Evolutionary conservation across 1,140 invertebrate species (phyloP), one percentile per base, ranked within the genome.

Genomic region (Drosophila kohkoa): DNA sequence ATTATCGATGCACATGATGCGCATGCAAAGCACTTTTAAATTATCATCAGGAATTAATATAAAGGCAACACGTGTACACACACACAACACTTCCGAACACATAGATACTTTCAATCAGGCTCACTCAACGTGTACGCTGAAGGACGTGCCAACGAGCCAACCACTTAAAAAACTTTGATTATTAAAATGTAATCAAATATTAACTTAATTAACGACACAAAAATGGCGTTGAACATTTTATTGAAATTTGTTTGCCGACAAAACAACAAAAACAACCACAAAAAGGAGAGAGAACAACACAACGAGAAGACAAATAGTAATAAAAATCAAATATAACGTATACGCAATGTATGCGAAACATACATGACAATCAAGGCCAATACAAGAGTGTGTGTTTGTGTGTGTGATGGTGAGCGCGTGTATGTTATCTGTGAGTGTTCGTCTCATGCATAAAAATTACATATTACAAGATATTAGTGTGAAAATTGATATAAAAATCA

Each of bases 401-500:
- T 46, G 30, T 62, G 46, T n/a, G 30, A 15, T 41, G 20, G 41
- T 72, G 55, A 41, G 15, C 41, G 52, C 38, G 64, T 55, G 32
- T 67, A 45, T 68, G 55, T 15, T 11, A 43, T 43, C 41, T 30
- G 48, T 64, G 20, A 52, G 32, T 6, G 7, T 72, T 62, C 48
- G 55, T 73, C 77, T 73, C 82, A 81, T 87, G 83, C 83, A 87
- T 87, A 89, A 88, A 89, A 89, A 89, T 88, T 88, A 88, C 85
- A 89, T 88, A 88, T 81, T 83, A 87, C 82, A 88, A 83, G 83
- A 87, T 87, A 87, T 87, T 87, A 83, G 85, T 80, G 83, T 87
- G 83, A 87, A 87, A 87, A 87, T 88, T 89, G 83, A 88, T 90
- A 88, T 88, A 81, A 88, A 88, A 88, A 89, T 88, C 85, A 89